Conservation (phyloP, 2,797 vertebrate species). For the Dallia pectoralis region DNA sequence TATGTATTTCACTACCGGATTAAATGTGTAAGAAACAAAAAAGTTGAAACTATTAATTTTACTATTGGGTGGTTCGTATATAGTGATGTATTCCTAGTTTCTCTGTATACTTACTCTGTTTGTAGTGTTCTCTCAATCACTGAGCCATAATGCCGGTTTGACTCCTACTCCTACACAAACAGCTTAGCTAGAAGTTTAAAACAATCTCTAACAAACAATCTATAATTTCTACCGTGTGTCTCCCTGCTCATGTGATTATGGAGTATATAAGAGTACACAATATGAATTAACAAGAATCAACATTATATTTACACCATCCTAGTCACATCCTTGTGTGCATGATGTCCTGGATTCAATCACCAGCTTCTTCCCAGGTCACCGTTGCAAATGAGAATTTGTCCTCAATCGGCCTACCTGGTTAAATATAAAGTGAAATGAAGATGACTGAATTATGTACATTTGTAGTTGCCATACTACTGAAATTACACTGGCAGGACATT, state of each 20-base stretch:
- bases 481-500: background rate
- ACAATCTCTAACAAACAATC: background rate
- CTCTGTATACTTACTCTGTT: background rate
- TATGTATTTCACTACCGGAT: constrained; percentile 19
- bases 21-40: constrained; percentile 16
- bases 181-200: background rate
- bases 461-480: too few relatives aligned
- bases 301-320: background rate
- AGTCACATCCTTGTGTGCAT: too few relatives aligned
- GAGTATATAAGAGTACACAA: background rate
- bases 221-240: background rate
- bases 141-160: constrained; percentile 33
- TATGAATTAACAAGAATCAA: background rate
- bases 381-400: too few relatives aligned
- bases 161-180: constrained; percentile 19
- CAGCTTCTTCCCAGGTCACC: too few relatives aligned
- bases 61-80: too few relatives aligned
- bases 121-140: constrained; percentile 49
- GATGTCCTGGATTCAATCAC: too few relatives aligned
- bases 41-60: too few relatives aligned
- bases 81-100: background rate
- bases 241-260: background rate
- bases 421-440: too few relatives aligned
- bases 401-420: too few relatives aligned
- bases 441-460: background rate